Percentiles rank a stretch among this genome's conserved stretches.
Evolutionary conservation across 2,888 invertebrate species (phyloP).

Genomic region (Ectemnius continuus): DNA sequence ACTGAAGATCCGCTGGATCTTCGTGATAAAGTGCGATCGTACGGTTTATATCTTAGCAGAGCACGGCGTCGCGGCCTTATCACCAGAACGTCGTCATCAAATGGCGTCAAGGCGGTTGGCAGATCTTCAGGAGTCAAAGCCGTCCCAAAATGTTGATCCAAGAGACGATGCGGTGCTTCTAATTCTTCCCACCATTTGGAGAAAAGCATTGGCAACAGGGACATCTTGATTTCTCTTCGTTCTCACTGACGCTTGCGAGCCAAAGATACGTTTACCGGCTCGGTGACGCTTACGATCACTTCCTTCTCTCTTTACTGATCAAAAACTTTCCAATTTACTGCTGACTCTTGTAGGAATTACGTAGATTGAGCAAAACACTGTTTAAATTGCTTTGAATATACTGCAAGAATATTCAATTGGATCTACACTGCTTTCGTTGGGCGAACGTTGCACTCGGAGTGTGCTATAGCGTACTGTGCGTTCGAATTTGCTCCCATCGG

Average conservation of each 20-base stretch:
- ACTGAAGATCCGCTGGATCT: constrained; percentile 80
- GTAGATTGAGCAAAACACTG: too few relatives aligned
- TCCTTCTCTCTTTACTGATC: not conserved
- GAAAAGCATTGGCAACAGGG: constrained; percentile 60
- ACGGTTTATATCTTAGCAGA: constrained; percentile 42
- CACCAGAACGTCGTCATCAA: constrained; percentile 39
- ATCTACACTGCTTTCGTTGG: not conserved
- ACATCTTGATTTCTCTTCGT: constrained; percentile 47
- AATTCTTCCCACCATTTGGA: constrained; percentile 63
- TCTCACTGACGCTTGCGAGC: not conserved
- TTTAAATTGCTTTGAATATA: too few relatives aligned
- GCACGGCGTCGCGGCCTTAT: constrained; percentile 39
- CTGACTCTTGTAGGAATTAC: too few relatives aligned
- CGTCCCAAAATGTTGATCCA: constrained; percentile 25
- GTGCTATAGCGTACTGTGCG: not conserved
- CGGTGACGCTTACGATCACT: not conserved
- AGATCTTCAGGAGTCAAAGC: constrained; percentile 10
- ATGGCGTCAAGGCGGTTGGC: constrained; percentile 2
- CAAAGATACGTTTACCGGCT: not conserved
- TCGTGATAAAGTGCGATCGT: constrained; percentile 30
- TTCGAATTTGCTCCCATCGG: constrained; percentile 14
- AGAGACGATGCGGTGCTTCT: constrained; percentile 52
- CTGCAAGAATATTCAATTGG: not conserved
- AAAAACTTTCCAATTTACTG: not conserved
- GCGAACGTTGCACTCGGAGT: not conserved